Evolutionary conservation across 2,888 invertebrate species (phyloP), one percentile per base, ranked within the genome.

Genomic region (Heteromyza rotundicornis): DNA sequence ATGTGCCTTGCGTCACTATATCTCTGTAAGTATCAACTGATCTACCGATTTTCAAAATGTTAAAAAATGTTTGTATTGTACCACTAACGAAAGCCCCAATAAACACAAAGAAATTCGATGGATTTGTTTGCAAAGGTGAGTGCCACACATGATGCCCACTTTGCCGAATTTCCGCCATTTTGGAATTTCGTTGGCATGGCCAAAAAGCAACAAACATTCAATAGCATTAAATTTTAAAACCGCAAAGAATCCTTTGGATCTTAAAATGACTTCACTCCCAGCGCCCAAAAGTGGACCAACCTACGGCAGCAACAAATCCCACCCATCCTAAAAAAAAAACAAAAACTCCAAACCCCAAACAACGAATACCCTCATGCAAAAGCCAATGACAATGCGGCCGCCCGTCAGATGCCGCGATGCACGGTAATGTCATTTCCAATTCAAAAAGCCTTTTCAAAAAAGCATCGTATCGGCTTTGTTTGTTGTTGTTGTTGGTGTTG

Each of bases 191-290:
- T 35, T 24, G 14, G 36, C 55, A 36, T 22, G 14, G 22, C 17
- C 3, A 19, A 47, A 17, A n/a, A n/a, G 7, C 19, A 47, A 20
- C 47, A 47, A 40, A 47, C 47, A 47, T 17, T 47, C 47, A 19
- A 19, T 19, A 47, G 47, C 7, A 47, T 47, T 47, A 20, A 47
- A 20, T 19, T 2, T 20, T 47, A 68, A 67, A 71, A 67, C 68
- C 69, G 69, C 72, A 75, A 71, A 68, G 70, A 74, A 75, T 78
- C 76, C 76, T 73, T 74, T 67, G 78, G 68, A 70, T 71, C 74
- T 74, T 73, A 75, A 78, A 77, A 77, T 77, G 74, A 71, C 77
- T 70, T 66, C 60, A 53, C 65, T 61, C 14, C 2, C 23, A 40
- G n/a, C 40, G 40, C 24, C 51, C 51, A 12, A 16, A 23, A 2